These are phyloP conservation scores for Hycleus phaleratus DNA, from an alignment of 1,140 invertebrate species.

Conservation along the genomic window DNA sequence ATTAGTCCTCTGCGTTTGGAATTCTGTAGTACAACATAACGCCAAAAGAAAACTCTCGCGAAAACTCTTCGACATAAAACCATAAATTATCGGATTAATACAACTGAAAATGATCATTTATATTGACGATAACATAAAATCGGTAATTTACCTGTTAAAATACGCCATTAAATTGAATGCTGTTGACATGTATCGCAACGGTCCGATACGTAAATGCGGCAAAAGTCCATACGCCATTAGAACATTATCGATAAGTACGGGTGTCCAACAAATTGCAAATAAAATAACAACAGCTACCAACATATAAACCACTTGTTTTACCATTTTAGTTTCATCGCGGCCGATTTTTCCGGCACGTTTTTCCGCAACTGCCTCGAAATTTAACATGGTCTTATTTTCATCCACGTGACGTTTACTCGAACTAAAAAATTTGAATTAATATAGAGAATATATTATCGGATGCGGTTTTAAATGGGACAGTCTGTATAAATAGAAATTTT, in stretches of 20 bases:
- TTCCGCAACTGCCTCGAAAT: background rate
- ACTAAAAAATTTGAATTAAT: too few relatives aligned
- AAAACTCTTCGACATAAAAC: conserved; percentile 76
- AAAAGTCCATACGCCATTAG: conserved; percentile 55
- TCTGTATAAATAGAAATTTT: too few relatives aligned
- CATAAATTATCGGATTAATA: conserved; percentile 71
- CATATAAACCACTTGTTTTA: conserved; percentile 61
- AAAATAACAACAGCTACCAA: conserved; percentile 60
- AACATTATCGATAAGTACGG: conserved; percentile 56
- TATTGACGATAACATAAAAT: background rate
- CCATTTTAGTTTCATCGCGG: conserved; percentile 36
- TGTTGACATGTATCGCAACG: conserved; percentile 54
- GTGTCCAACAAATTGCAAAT: conserved; percentile 62
- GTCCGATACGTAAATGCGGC: conserved; percentile 45
- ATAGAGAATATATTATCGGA: too few relatives aligned
- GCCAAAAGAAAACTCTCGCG: conserved; percentile 51
- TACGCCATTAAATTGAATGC: conserved; percentile 59
- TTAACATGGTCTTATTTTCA: too few relatives aligned
- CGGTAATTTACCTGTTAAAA: conserved; percentile 52
- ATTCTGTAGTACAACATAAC: conserved; percentile 27
- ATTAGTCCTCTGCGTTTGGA: conserved; percentile 12
- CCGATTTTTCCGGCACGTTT: background rate
- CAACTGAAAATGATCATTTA: conserved; percentile 47
- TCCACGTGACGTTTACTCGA: too few relatives aligned
- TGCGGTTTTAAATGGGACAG: too few relatives aligned